Conservation (phyloP, 2,113 vertebrate genomes). For the Esox niger region DNA sequence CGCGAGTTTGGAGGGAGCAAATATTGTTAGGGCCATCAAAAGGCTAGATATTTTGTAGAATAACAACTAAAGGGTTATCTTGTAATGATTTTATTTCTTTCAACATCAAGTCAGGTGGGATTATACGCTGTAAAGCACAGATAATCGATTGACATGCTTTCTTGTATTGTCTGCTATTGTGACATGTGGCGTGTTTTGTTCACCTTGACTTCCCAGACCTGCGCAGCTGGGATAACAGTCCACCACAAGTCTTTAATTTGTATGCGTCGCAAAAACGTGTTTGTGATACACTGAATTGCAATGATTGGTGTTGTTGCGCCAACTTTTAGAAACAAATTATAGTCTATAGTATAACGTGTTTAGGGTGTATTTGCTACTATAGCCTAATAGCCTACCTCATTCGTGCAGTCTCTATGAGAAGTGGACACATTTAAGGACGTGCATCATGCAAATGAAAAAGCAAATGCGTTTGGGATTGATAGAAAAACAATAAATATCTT, state of each 20-base stretch:
- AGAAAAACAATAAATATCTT: too few species aligned
- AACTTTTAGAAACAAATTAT: background rate
- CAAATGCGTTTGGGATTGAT: background rate
- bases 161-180: slow-evolving; percentile 17
- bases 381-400: background rate
- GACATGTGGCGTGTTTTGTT: slow-evolving; percentile 4
- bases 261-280: background rate
- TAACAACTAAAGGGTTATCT: too few species aligned
- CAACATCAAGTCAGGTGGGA: slow-evolving; percentile 5
- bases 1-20: too few species aligned
- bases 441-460: background rate
- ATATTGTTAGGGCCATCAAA: too few species aligned
- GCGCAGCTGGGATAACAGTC: background rate
- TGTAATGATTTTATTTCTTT: too few species aligned
- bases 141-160: slow-evolving; percentile 24
- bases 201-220: slow-evolving; percentile 22
- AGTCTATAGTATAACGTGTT: too few species aligned
- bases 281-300: background rate
- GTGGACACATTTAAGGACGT: too few species aligned
- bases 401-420: background rate
- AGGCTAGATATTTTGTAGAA: too few species aligned
- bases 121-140: background rate
- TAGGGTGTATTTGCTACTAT: background rate
- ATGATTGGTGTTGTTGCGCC: background rate
- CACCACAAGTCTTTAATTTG: background rate